These are phyloP conservation scores for Zoanthus sociatus DNA, from an alignment of 92 coral and sea anemone genomes.

Conservation along the genomic window DNA sequence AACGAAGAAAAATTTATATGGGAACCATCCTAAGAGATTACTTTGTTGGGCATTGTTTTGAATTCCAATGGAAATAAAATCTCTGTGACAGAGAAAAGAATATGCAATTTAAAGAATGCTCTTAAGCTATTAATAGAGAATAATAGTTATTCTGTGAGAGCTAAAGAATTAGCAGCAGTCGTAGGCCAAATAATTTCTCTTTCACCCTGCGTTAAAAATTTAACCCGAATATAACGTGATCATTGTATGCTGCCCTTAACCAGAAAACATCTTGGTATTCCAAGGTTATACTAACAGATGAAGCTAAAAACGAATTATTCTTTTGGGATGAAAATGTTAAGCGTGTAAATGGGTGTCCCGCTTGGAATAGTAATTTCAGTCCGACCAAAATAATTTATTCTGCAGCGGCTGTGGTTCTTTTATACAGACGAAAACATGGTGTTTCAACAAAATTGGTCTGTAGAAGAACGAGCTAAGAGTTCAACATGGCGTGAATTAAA, in stretches of 20 bases:
- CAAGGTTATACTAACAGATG: neutral
- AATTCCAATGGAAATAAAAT: neutral
- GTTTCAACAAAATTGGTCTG: too few species aligned
- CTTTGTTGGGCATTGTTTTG: too few species aligned
- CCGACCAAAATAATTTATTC: too few species aligned
- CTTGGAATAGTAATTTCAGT: too few species aligned
- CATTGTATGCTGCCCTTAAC: conserved; percentile 1
- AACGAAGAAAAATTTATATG: neutral
- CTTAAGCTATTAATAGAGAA: neutral
- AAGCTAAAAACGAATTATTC: neutral
- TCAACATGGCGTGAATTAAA: too few species aligned
- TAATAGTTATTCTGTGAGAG: neutral
- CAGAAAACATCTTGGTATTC: neutral
- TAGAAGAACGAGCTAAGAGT: too few species aligned
- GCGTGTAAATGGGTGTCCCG: too few species aligned
- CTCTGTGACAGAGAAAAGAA: conserved; percentile 2
- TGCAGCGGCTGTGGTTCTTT: too few species aligned
- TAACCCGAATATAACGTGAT: neutral
- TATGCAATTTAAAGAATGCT: neutral
- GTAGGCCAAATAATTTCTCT: conserved; percentile 11
- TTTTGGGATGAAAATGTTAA: neutral
- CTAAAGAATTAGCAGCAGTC: conserved; percentile 4
- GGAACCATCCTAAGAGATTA: conserved; percentile 19
- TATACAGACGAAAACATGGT: too few species aligned
- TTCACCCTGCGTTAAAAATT: neutral